Evolutionary conservation across 2,888 invertebrate species (phyloP), one percentile per base, ranked within the genome.

Genomic region (Schizotus pectinicornis): DNA sequence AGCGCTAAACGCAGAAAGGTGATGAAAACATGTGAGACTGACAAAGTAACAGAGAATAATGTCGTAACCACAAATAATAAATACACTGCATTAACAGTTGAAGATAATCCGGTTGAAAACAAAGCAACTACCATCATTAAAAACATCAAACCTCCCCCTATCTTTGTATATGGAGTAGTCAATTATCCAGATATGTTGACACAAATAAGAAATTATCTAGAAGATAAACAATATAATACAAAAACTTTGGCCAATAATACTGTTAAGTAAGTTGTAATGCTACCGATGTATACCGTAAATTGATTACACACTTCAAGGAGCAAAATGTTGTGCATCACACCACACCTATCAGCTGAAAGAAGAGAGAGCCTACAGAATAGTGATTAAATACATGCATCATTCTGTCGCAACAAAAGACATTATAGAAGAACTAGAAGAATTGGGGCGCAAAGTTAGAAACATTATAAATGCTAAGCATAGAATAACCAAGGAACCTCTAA

Each of bases 301-400:
- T 65, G 13, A 31, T 58, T n/a, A 31, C 53, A 7, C 36, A 49
- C 32, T 36, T 65, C 32, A 54, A 53, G 49, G 43, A 51, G 33
- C 43, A 49, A 6, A 58, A 62, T 32, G 53, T 62, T 6, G 42
- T 56, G 6, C 42, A 61, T 22, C 60, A 62, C 14, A n/a, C n/a
- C n/a, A n/a, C n/a, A 61, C 61, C 8, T 65, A 54, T 35, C 62
- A 62, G 56, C 50, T 39, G 6, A 62, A 62, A 45, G 49, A 62
- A 42, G 56, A 62, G 31, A 35, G 58, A 35, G 50, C 59, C 2
- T 50, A 53, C 32, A 56, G 62, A 37, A 37, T 60, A 11, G 58
- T 62, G 7, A 47, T 62, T 37, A 62, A 53, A 50, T 34, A 64
- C 37, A 11, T 62, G 9, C 64, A 58, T 33, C 47, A 55, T 33